Evolutionary conservation across 2,888 invertebrate genomes (phyloP), one percentile per base, ranked within the genome.

Genomic region (Pollenia angustigena): DNA sequence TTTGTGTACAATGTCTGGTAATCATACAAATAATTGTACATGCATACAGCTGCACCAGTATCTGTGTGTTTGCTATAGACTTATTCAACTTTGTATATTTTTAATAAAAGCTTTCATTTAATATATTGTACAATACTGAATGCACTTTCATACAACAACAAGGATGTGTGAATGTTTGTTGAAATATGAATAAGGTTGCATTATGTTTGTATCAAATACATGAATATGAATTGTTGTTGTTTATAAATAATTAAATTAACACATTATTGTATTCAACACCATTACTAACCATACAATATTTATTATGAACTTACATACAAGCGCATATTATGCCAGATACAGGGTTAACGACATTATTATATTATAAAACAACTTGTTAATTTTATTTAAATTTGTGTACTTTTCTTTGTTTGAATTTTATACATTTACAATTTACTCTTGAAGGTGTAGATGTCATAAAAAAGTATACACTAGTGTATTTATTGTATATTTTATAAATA

Each of bases 211-310:
- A 44, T 69, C 54, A 72, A 16, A 81, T 46, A 60, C 72, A 72
- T 72, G 78, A 64, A 44, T 56, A 78, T 56, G 66, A 60, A 84
- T 60, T 79, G 72, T 72, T 79, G 72, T 72, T 84, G 18, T 84
- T 78, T 66, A 79, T 79, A 85, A 85, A 85, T 85, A 85, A 85
- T 74, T 85, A 74, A 85, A 80, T 80, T 68, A 85, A 80, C 74
- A 80, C 79, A 74, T 74, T 68, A 79, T 84, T 74, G 32, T 74
- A 84, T 79, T 68, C 66, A 84, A 66, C 68, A 68, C 32, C 16
- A 74, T 74, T 74, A 62, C 64, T 66, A 48, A 68, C 48, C 18
- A 66, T 32, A 23, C 23, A 44, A 40, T n/a, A 16, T 50, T 4
- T 46, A 50, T 40, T 11, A 69, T 14, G 40, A n/a, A 40, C 48